phyloP scores from a whole-genome alignment of 2,113 vertebrate genomes.

The Agelaius tricolor region DNA sequence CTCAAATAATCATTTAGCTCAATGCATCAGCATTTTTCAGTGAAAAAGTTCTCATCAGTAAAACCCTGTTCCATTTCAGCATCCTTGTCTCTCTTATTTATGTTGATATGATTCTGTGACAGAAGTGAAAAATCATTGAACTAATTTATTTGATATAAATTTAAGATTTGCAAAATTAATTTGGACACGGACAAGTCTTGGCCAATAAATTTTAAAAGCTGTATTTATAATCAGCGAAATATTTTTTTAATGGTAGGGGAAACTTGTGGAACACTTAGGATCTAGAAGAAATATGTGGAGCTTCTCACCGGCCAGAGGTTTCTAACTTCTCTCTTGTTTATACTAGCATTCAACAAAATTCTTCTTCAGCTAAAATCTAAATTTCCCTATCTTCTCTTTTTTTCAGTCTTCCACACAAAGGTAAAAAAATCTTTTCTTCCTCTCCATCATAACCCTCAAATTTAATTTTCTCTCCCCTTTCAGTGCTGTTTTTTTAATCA shows the following conservation, averaged over 20 bases:
- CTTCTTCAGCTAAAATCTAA: not conserved
- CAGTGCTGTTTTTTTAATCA: not conserved
- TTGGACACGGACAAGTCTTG: not conserved
- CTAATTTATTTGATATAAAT: not conserved
- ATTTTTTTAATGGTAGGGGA: not conserved
- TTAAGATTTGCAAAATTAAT: not conserved
- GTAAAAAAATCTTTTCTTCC: not conserved
- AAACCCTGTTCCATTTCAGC: not conserved
- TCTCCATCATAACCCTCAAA: not conserved
- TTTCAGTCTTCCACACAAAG: not conserved
- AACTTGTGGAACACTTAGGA: not conserved
- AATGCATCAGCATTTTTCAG: not conserved
- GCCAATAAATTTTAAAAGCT: not conserved
- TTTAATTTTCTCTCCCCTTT: not conserved
- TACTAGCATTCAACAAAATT: not conserved
- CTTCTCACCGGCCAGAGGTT: not conserved
- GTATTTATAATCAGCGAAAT: not conserved
- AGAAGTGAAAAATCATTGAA: not conserved
- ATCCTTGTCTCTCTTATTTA: not conserved
- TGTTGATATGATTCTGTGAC: not conserved
- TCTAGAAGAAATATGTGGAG: not conserved
- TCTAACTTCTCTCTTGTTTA: not conserved
- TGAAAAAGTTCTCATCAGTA: not conserved
- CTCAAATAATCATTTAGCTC: not conserved
- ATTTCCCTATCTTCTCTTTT: not conserved